These are phyloP conservation scores for Cynodonichthys magdalenae DNA, from an alignment of 2,797 vertebrate species.

Conservation along the genomic window DNA sequence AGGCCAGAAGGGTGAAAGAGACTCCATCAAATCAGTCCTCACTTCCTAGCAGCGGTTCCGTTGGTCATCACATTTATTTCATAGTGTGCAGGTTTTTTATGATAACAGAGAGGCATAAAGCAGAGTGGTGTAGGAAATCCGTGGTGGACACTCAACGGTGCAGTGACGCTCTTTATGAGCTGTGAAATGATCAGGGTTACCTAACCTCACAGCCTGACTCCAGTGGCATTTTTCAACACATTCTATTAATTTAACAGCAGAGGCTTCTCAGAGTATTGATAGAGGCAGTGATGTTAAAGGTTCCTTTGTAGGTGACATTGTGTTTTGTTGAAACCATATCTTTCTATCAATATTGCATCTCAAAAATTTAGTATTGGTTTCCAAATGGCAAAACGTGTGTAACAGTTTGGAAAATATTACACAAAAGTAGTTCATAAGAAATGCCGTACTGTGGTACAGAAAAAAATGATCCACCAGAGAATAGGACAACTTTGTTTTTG, in stretches of 20 bases:
- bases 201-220: conserved; percentile 56
- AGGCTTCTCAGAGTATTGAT: conserved; percentile 55
- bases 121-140: conserved; percentile 44
- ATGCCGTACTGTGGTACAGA: neutral
- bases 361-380: conserved; percentile 29
- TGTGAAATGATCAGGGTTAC: conserved; percentile 75
- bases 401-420: conserved; percentile 16
- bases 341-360: conserved; percentile 34
- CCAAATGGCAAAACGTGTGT: conserved; percentile 41
- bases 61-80: conserved; percentile 59
- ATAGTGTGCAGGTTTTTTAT: conserved; percentile 59
- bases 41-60: conserved; percentile 64
- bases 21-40: conserved; percentile 75
- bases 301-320: conserved; percentile 35
- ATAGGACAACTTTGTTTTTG: conserved; percentile 6
- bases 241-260: conserved; percentile 68
- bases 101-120: conserved; percentile 51
- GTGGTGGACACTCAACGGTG: conserved; percentile 44
- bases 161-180: conserved; percentile 68
- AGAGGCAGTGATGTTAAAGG: conserved; percentile 47
- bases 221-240: conserved; percentile 48
- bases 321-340: conserved; percentile 39
- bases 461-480: conserved; percentile 4
- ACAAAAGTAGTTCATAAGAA: neutral
- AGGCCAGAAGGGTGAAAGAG: conserved; percentile 44